Conservation (phyloP, 1,140 invertebrate species). For the Sitobion miscanthi region DNA sequence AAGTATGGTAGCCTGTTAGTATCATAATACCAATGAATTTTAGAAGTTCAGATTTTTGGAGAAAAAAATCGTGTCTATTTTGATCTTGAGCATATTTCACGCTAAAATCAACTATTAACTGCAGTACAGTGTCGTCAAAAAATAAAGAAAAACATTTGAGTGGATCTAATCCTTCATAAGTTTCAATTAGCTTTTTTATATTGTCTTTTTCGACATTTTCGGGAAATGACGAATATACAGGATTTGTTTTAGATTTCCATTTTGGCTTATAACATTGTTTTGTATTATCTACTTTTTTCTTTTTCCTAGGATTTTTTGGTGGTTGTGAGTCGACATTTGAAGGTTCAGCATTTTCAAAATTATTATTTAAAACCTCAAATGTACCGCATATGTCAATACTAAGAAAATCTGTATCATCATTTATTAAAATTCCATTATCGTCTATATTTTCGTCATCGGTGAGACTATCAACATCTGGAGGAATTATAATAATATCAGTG, state of each 20-base stretch:
- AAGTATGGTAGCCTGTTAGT: too few species aligned
- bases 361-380: background rate
- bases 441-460: background rate
- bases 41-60: background rate
- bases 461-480: background rate
- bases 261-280: background rate
- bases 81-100: background rate
- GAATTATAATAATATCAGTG: conserved; percentile 4
- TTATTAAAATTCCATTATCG: background rate
- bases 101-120: background rate
- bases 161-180: background rate
- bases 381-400: background rate
- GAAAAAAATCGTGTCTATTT: background rate
- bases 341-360: background rate
- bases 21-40: too few species aligned
- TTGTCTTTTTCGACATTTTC: conserved; percentile 5
- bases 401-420: background rate
- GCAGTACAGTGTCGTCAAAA: background rate
- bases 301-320: background rate
- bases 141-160: conserved; percentile 21
- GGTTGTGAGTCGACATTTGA: background rate
- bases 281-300: background rate
- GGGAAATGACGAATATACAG: background rate
- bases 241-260: background rate
- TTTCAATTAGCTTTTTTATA: background rate